Base-by-base conservation (phyloP, 2,888 invertebrate species). In the Steromphala cineraria region DNA sequence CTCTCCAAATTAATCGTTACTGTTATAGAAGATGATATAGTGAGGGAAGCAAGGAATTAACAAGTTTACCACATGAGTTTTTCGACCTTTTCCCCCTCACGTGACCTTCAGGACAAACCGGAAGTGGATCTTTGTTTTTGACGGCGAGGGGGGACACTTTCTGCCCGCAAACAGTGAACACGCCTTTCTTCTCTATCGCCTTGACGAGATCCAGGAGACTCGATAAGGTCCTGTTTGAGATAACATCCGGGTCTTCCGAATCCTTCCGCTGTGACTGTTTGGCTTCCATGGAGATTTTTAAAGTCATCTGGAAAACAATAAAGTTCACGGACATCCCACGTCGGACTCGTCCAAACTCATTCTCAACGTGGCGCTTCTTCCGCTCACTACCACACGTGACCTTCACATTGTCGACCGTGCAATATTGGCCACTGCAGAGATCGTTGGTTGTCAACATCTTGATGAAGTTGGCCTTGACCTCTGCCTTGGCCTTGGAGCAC, bases 391-490 rank as follows among this genome's bases (percentile, higher is more conserved):
- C 71, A 71, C 71, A 71, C 40, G 71, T 71, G 31, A 71, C 71
- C n/a, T 71, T 71, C n/a, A 71, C 71, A 71, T 71, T 71, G 31
- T 71, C 10, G 8, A 71, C 71, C 8, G 40, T 71, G n/a, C 71
- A 71, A 40, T 36, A 19, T 36, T 36, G 15, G 10, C 71, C 71
- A n/a, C 71, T 71, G 40, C 71, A 71, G 0, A 71, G 71, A 7
- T 71, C 36, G 19, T 71, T 71, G 17, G 19, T n/a, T n/a, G 28
- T 71, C 71, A 71, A 40, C 71, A 71, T 71, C 3, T 36, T 31
- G 71, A 71, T 71, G 71, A 71, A 71, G 71, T 40, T 71, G 31
- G 10, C 36, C 40, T 71, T 71, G 17, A 71, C 71, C 31, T 71
- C 71, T 8, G 28, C 3, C n/a, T 71, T 36, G n/a, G 40, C 71